Base-by-base conservation (phyloP, 37 sponge, comb jelly and placozoan genomes). In the Beroe ovata region DNA sequence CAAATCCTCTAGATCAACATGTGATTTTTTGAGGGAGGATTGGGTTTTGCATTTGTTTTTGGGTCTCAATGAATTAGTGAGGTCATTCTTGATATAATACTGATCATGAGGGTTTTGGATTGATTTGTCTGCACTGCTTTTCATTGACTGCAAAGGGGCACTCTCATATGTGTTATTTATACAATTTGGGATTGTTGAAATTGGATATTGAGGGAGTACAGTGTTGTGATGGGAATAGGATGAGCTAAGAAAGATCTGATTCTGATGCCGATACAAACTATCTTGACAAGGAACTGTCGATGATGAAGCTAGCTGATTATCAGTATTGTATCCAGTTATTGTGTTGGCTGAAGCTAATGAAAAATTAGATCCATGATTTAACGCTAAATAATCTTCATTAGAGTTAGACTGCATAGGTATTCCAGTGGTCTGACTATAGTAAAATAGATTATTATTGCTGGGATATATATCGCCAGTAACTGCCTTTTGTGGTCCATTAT, bases 141-240 rank as follows among this genome's bases (percentile, higher is more conserved):
- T 58, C 59, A 11, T 18, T 58, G 16, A 19, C 59, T 19, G 59
- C 11, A 19, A 58, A 58, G 18, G 18, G 16, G 59, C 18, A 11
- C 16, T 19, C 4, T 62, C 63, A 33, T 34, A 11, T 33, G 69
- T 14, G 30, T 34, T 30, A 61, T 20, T 25, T 61, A 61, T 22
- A 66, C 34, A 47, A 47, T 47, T 47, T 47, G 54, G 54, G 11
- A 47, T 47, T 6, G 54, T 66, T 34, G 34, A 37, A 32, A 66
- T 66, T 14, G 69, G 69, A 32, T 66, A 66, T 33, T 66, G 69
- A 18, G 69, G 69, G 36, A 37, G 29, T 34, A 66, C 35, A 66
- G 34, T 34, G 35, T 30, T 29, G 2, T 30, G 33, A 32, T 66
- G 34, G 8, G 69, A 37, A 66, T 11, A n/a, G n/a, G n/a, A 16